A percentile compares a stretch with the other conserved stretches of the same genome.
These are phyloP conservation scores for Tetrao urogallus DNA, from an alignment of 2,113 vertebrate species.

Conservation along the genomic window DNA sequence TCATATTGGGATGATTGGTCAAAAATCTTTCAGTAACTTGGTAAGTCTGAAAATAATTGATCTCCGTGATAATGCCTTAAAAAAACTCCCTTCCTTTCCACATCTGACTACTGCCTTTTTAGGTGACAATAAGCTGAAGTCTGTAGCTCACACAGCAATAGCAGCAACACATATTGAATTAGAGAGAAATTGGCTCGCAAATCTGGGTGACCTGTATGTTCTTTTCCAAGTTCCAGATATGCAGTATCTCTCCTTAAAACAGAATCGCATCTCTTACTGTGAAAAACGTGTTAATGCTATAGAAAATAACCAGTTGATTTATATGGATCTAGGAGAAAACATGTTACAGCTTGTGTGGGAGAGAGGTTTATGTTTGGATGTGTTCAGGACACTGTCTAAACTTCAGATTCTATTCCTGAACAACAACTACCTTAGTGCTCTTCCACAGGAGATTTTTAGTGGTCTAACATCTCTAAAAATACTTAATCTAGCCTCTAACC, in stretches of 20 bases:
- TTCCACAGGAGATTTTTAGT: constrained; percentile 83
- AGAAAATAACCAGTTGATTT: constrained; percentile 68
- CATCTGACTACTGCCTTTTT: constrained; percentile 65
- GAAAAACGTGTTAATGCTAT: not conserved
- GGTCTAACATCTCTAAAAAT: constrained; percentile 76
- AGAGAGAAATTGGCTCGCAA: constrained; percentile 78
- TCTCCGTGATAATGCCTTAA: constrained; percentile 86
- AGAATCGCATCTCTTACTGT: constrained; percentile 84
- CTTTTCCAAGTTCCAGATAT: constrained; percentile 70
- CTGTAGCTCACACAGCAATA: not conserved
- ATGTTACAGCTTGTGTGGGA: constrained; percentile 85
- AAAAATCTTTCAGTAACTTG: constrained; percentile 77
- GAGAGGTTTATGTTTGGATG: constrained; percentile 75
- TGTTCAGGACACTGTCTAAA: constrained; percentile 81
- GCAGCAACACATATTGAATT: constrained; percentile 72
- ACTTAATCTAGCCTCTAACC: constrained; percentile 84
- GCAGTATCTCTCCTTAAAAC: constrained; percentile 70
- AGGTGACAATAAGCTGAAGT: constrained; percentile 80
- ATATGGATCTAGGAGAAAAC: constrained; percentile 83
- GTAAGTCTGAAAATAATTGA: constrained; percentile 69
- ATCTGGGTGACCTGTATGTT: constrained; percentile 74
- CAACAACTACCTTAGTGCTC: constrained; percentile 79
- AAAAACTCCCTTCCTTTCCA: constrained; percentile 68
- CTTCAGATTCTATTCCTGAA: constrained; percentile 79
- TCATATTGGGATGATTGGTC: constrained; percentile 81